Evolutionary conservation across 2,888 invertebrate genomes (phyloP), one percentile per base, ranked within the genome.

Genomic region (Dynastes tityus): DNA sequence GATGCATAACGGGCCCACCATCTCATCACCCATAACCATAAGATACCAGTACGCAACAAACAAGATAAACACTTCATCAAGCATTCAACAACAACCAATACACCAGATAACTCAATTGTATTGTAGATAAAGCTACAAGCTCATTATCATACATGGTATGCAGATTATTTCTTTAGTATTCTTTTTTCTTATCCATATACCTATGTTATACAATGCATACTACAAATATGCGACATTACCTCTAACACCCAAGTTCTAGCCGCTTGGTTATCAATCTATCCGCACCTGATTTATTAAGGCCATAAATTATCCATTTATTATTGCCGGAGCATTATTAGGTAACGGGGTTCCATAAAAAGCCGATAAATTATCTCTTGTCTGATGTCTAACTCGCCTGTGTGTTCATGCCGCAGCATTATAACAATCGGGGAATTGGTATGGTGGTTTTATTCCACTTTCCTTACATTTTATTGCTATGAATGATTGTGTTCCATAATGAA

Each of bases 361-460:
- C 55, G 32, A 71, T 71, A 71, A 71, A 71, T 71, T 55, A n/a
- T n/a, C 13, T 55, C 55, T 32, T 71, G 70, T 55, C 70, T 6
- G 55, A 71, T 71, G 29, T 71, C n/a, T 53, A 70, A 65, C 32
- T 13, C 27, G 45, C 45, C 45, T 8, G 45, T 45, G 45, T 45
- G 45, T 45, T 45, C 11, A 45, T 8, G 45, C 45, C 2, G 8
- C 6, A 45, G 9, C 11, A 8, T 8, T 8, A 2, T 8, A 11
- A 45, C 45, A 45, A 45, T 9, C 11, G 45, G 8, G 1, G 6
- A 40, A 40, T 40, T 40, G 6, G 0, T 40, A 5, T 40, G 40
- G 45, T 11, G 11, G 8, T 45, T 45, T 45, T 45, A 45, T 45
- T 45, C 8, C 45, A 11, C 45, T 45, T 45, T 45, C 8, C 8